Conservation (phyloP, 2,888 invertebrate genomes). For the Lasioglossum calceatum region DNA sequence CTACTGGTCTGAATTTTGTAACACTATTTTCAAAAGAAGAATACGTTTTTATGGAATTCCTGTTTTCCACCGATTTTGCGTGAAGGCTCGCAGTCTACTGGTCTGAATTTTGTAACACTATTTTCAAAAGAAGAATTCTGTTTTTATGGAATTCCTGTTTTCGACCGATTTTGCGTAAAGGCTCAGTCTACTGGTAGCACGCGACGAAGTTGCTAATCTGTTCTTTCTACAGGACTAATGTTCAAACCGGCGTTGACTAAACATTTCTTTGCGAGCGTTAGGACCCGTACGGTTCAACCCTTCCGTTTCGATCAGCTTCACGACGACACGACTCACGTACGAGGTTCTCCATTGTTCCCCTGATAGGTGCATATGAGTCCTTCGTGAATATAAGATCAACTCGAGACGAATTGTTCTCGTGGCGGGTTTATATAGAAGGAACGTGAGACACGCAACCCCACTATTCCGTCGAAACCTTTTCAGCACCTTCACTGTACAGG, state of each 20-base stretch:
- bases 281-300: background rate
- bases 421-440: slow-evolving; percentile 70
- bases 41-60: background rate
- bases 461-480: slow-evolving; percentile 60
- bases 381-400: slow-evolving; percentile 56
- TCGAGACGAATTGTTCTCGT: slow-evolving; percentile 48
- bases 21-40: no score
- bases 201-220: background rate
- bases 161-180: background rate
- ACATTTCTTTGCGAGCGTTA: background rate
- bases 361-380: slow-evolving; percentile 22
- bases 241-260: background rate
- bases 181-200: background rate
- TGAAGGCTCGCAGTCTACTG: no score
- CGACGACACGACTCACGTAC: slow-evolving; percentile 61
- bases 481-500: slow-evolving; percentile 65
- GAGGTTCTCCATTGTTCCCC: slow-evolving; percentile 60
- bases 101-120: background rate
- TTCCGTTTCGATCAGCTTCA: slow-evolving; percentile 7
- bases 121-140: background rate
- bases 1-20: background rate
- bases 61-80: background rate
- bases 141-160: background rate
- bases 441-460: slow-evolving; percentile 62
- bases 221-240: background rate